Conservation (phyloP, 1,140 invertebrate species). For the Plectrocnemia conspersa region DNA sequence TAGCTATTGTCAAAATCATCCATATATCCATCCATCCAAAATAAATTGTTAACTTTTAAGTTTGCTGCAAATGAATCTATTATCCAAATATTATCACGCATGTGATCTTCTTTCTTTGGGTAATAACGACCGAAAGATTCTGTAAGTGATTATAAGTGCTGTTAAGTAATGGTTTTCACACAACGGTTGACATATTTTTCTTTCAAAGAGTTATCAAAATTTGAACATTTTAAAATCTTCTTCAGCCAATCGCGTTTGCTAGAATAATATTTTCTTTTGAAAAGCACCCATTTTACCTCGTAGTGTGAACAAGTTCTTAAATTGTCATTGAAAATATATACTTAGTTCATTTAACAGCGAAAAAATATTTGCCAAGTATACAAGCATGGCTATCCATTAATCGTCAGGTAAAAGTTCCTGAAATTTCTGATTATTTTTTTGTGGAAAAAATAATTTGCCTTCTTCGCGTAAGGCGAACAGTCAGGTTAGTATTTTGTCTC, state of each 20-base stretch:
- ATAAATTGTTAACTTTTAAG: too few relatives aligned
- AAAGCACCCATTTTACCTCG: too few relatives aligned
- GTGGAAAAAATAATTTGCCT: not conserved
- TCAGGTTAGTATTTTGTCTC: constrained; percentile 4
- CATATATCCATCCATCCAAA: too few relatives aligned
- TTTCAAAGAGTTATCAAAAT: not conserved
- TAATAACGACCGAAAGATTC: constrained; percentile 1
- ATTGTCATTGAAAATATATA: too few relatives aligned
- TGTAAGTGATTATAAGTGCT: constrained; percentile 4
- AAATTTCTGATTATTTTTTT: constrained; percentile 5
- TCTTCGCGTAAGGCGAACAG: constrained; percentile 1
- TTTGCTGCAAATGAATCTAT: too few relatives aligned
- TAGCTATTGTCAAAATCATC: too few relatives aligned
- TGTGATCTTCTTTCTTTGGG: too few relatives aligned
- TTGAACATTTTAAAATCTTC: not conserved
- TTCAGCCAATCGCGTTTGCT: too few relatives aligned
- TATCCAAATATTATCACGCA: too few relatives aligned
- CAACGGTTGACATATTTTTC: not conserved
- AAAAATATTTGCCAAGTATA: not conserved
- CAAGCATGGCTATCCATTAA: not conserved
- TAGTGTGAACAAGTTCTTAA: too few relatives aligned
- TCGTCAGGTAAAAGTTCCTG: not conserved
- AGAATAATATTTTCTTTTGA: too few relatives aligned
- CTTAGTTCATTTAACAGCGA: too few relatives aligned
- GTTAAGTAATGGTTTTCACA: not conserved